Base-by-base conservation (phyloP, 2,797 vertebrate genomes). In the Atherinosoma microstoma region DNA sequence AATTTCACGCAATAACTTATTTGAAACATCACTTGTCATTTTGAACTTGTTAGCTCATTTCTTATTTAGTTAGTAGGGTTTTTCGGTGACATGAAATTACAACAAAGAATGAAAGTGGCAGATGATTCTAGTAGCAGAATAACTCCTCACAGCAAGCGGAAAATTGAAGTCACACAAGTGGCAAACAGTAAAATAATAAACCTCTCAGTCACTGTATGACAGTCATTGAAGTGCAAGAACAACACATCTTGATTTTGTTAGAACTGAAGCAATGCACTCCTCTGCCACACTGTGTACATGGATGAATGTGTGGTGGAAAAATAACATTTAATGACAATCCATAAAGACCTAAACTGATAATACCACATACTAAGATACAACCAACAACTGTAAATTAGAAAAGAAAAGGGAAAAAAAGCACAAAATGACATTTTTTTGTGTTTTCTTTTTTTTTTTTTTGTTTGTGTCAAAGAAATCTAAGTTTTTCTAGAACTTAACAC, bases 261-360 rank as follows among this genome's bases (percentile, higher is more conserved):
- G 69, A 83, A 78, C 22, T 74, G 71, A 87, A 80, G 78, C 75
- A 83, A 76, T 69, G 76, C 65, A 89, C 83, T 72, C 66, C 78
- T 83, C 83, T 76, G 71, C 56, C 79, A 84, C 75, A 84, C 56
- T 72, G 68, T 84, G 64, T 78, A 84, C 79, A 78, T 90, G 80
- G 58, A 80, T 78, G 70, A 78, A 83, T 42, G 65, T 27, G 36
- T 79, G 57, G 57, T 73, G 45, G 34, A 58, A 73, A 83, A 85
- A 83, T 22, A 6, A 85, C 83, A 90, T 91, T 86, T 88, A 87
- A 90, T 88, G 84, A 83, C 73, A 87, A 70, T 86, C 84, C 80
- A 83, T 83, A 80, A 80, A 78, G 71, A 86, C 70, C 68, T 73
- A 80, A 87, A 84, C 66, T 76, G 64, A 89, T 77, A 81, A 78